phyloP scores from a whole-genome alignment of 2,888 invertebrate species.

The Dinocampus coccinellae region DNA sequence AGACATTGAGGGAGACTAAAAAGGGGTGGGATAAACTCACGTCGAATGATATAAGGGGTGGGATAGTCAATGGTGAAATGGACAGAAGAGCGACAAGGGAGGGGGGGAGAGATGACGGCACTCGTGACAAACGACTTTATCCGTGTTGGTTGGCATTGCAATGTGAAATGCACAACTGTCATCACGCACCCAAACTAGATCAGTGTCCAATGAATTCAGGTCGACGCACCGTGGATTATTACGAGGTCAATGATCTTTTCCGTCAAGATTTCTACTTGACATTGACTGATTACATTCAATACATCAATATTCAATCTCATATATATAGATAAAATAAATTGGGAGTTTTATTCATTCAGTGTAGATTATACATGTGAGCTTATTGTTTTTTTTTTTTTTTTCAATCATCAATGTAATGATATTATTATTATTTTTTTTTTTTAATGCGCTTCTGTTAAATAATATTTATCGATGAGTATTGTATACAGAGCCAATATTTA shows the following conservation, averaged over 20 bases:
- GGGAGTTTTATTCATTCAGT: constrained; percentile 1
- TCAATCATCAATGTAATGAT: too few species aligned
- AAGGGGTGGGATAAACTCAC: constrained; percentile 26
- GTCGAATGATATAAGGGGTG: constrained; percentile 16
- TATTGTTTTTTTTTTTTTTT: too few species aligned
- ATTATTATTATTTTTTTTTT: too few species aligned
- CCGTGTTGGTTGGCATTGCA: constrained; percentile 57
- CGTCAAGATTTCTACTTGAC: constrained; percentile 30
- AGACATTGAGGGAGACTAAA: constrained; percentile 23
- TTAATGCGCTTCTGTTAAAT: too few species aligned
- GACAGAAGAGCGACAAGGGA: constrained; percentile 24
- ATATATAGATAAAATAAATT: background rate
- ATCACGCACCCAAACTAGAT: constrained; percentile 63
- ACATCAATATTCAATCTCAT: constrained; percentile 6
- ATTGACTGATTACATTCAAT: constrained; percentile 16
- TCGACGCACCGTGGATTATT: constrained; percentile 45
- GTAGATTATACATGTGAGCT: too few species aligned
- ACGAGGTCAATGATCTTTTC: constrained; percentile 37
- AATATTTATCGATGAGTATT: too few species aligned
- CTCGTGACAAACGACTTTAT: constrained; percentile 62
- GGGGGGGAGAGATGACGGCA: too few species aligned
- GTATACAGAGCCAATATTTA: too few species aligned
- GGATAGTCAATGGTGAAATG: constrained; percentile 28
- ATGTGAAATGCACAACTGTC: constrained; percentile 66
- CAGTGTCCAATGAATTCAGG: constrained; percentile 52